Conservation (phyloP, 1,140 invertebrate species). For the Yoshiicerus persimilis region DNA sequence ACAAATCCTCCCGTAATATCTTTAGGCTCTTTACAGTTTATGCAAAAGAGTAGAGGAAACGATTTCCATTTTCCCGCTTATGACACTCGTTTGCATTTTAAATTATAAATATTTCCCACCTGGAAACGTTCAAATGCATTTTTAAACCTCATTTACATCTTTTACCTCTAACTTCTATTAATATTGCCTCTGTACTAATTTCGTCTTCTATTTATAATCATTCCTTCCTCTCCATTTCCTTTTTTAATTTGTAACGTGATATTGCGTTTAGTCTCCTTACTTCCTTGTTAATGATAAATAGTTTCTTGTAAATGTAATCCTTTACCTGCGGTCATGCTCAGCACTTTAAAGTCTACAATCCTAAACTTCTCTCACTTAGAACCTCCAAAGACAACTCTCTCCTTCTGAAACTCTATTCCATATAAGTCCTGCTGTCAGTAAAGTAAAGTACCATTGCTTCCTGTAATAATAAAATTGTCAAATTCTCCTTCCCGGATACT, state of each 20-base stretch:
- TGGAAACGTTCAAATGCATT: not conserved
- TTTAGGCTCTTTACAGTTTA: not conserved
- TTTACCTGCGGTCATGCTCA: not conserved
- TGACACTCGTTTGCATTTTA: not conserved
- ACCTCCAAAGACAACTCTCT: too few species aligned
- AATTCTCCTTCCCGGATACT: too few species aligned
- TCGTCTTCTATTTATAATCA: not conserved
- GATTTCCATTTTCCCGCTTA: not conserved
- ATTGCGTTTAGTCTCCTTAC: not conserved
- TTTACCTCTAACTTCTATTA: not conserved
- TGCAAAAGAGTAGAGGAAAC: not conserved
- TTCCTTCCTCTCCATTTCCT: not conserved
- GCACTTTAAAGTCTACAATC: slow-evolving; percentile 1
- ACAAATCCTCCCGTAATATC: not conserved
- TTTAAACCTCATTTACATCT: slow-evolving; percentile 21
- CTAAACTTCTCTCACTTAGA: not conserved
- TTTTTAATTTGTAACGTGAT: not conserved
- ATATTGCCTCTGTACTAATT: not conserved
- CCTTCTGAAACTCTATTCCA: too few species aligned
- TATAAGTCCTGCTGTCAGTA: too few species aligned
- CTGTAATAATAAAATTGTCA: too few species aligned
- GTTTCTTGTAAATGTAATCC: not conserved
- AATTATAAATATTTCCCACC: slow-evolving; percentile 4
- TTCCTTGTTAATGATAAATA: not conserved
- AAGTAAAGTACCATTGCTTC: too few species aligned